Evolutionary conservation across 2,113 vertebrate species (phyloP), one percentile per base, ranked within the genome.

Genomic region (Pterocles orientalis): DNA sequence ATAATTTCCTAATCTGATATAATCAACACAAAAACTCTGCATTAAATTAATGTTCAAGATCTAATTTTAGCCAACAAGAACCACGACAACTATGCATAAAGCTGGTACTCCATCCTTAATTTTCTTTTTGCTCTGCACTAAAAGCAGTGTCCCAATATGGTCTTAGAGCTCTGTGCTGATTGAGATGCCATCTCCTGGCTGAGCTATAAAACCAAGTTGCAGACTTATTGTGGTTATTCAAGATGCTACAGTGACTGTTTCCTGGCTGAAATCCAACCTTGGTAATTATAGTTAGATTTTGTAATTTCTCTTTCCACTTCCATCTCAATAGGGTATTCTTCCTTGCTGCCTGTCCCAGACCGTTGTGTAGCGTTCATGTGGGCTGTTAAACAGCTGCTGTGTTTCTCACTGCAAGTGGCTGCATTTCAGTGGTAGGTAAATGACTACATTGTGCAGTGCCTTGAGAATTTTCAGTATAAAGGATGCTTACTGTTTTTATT

Each of bases 1-100:
- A 87, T 97, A 96, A 97, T 97, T 97, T 97, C 97, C 95, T 97
- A 96, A 98, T 98, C 97, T 96, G 95, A 97, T 97, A 96, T 91
- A 94, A 97, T 97, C 97, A 97, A 97, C 96, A 97, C 50, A 96
- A 97, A 97, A 96, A 62, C 94, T 94, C 96, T 94, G 90, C 95
- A 90, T 98, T 98, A 97, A 98, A 97, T 96, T 97, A 96, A 98
- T 97, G 95, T 90, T 96, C 86, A 93, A 96, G 77, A 96, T 96
- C 93, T 97, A 95, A 97, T 97, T 97, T 96, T 96, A 95, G 94
- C 84, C 95, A 96, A 89, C 39, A 90, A 79, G 80, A 85, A 34
- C 77, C 28, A 24, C 54, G 87, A 91, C 95, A 62, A 33, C 81
- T 73, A 31, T 39, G 43, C 39, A 68, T 92, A 53, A 83, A 81